Base-by-base conservation (phyloP, 2,888 invertebrate genomes). In the Melieria crassipennis region DNA sequence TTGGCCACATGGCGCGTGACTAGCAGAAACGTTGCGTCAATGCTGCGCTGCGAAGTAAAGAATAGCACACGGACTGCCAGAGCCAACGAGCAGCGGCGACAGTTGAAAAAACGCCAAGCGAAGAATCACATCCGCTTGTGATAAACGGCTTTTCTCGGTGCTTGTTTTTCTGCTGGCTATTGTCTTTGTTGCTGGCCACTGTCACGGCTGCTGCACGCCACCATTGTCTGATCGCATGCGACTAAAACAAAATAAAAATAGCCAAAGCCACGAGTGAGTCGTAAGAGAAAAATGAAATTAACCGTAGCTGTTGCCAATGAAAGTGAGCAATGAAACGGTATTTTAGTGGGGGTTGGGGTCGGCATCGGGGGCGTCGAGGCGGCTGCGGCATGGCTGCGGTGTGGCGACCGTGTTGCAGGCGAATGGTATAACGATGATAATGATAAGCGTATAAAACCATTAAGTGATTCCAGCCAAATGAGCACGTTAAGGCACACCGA, bases 381-480 rank as follows among this genome's bases (percentile, higher is more conserved):
- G 30, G 30, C 30, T 30, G 30, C 30, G 30, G 30, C 2, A 2
- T 30, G 30, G 30, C 30, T 30, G 30, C 30, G 30, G 30, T 30
- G 30, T 30, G 30, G 30, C 30, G 30, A 30, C 30, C 3, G 30
- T 30, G 30, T 30, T 30, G 30, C 30, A 30, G 30, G 30, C 30
- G 30, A 30, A 30, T 30, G 30, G 30, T 30, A 30, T 30, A 48
- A 63, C 62, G 43, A 50, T 55, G 78, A 79, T 80, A 83, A 81
- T 82, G 81, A 83, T 81, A 81, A 83, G 81, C 79, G 78, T 70
- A 81, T 81, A 81, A 83, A 83, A 83, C 83, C 83, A 83, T 84
- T 83, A 84, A 83, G 83, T 79, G 80, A 82, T 84, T 83, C 81
- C 84, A 81, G 84, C 84, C 79, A 81, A 84, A 81, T 80, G 79